A percentile compares a stretch with the other conserved stretches of the same genome.
Conservation (phyloP, 2,888 invertebrate species). For the Apodemia duryi region DNA sequence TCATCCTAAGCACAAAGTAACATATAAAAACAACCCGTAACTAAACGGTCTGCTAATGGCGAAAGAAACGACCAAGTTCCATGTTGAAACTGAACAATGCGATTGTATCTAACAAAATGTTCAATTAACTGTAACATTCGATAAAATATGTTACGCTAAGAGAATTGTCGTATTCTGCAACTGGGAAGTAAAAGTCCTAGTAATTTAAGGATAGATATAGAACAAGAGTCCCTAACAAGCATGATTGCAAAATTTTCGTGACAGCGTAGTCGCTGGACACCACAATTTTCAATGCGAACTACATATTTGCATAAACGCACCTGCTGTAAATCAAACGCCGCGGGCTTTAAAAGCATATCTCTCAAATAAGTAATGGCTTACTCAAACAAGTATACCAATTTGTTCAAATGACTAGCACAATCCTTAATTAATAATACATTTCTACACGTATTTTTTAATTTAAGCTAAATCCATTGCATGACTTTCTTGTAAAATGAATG, state of each 20-base stretch:
- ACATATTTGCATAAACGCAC: constrained; percentile 58
- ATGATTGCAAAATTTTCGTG: constrained; percentile 49
- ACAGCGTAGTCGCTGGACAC: constrained; percentile 36
- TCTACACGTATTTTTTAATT: background rate
- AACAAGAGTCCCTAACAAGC: constrained; percentile 37
- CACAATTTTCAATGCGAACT: constrained; percentile 27
- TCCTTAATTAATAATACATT: background rate
- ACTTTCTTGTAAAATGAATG: background rate
- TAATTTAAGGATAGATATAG: constrained; percentile 47
- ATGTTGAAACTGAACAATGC: constrained; percentile 37
- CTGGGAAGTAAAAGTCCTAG: constrained; percentile 63
- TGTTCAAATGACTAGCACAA: background rate
- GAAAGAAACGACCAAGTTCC: constrained; percentile 17
- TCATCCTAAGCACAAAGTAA: constrained; percentile 44
- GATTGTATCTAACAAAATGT: constrained; percentile 47
- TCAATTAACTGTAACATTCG: constrained; percentile 43
- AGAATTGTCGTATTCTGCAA: constrained; percentile 41
- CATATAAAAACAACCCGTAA: constrained; percentile 34
- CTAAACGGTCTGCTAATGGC: constrained; percentile 35
- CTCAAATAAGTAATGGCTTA: constrained; percentile 44
- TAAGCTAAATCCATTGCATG: background rate
- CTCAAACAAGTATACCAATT: constrained; percentile 7
- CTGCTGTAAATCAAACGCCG: constrained; percentile 39
- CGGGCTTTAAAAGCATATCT: constrained; percentile 40
- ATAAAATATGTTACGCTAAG: constrained; percentile 31